Percentiles rank a stretch among this genome's conserved stretches.
phyloP scores from a whole-genome alignment of 2,113 vertebrate genomes.

The Catagonus wagneri region DNA sequence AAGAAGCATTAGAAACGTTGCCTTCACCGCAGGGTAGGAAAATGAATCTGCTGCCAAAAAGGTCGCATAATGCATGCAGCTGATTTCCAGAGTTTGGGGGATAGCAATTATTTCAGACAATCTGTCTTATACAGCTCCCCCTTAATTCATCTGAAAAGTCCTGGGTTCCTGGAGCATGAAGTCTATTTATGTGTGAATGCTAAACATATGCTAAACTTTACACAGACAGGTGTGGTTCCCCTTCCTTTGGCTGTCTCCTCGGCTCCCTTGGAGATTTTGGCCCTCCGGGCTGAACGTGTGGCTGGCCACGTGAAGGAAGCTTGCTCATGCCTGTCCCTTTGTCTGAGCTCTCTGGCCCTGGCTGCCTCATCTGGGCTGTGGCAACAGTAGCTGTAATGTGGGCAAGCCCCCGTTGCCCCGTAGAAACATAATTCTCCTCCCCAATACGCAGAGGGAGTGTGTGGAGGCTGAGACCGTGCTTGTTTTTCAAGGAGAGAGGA shows the following conservation, averaged over 20 bases:
- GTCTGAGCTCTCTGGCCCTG: constrained; percentile 60
- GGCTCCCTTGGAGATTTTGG: constrained; percentile 34
- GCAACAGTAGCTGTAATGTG: constrained; percentile 62
- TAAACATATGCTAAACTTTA: background rate
- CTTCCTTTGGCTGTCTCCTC: constrained; percentile 13
- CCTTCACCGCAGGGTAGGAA: constrained; percentile 76
- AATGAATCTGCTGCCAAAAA: constrained; percentile 54
- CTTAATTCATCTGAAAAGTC: constrained; percentile 25
- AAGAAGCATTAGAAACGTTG: constrained; percentile 64
- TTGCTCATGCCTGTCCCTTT: constrained; percentile 68
- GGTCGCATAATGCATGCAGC: constrained; percentile 7
- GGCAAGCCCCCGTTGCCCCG: constrained; percentile 71
- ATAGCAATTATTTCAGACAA: constrained; percentile 67
- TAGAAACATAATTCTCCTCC: constrained; percentile 63
- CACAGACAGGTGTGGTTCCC: background rate
- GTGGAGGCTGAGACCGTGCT: constrained; percentile 79
- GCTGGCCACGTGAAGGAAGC: constrained; percentile 62
- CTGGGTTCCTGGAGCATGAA: background rate
- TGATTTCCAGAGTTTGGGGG: background rate
- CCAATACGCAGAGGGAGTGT: constrained; percentile 77
- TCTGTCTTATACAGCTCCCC: constrained; percentile 29
- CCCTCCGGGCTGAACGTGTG: background rate
- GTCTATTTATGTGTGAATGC: constrained; percentile 21
- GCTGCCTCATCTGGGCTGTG: constrained; percentile 39
- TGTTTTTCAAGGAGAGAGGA: constrained; percentile 87